Evolutionary conservation across 2,113 vertebrate genomes (phyloP).

Genomic region (Leucoraja erinaceus): DNA sequence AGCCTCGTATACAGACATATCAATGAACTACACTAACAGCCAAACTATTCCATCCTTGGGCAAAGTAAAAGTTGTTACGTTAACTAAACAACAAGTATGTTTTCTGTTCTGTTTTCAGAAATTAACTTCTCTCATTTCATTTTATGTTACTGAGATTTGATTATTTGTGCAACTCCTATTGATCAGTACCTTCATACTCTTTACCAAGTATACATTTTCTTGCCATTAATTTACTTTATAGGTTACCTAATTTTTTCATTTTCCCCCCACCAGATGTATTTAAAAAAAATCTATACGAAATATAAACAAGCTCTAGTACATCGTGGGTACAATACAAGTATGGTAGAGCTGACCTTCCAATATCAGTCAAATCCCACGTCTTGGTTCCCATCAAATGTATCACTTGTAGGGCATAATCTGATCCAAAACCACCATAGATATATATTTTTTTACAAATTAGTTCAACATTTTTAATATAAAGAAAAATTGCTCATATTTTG

Average conservation of each 20-base stretch:
- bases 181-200: conserved; percentile 37
- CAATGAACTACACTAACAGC: not conserved
- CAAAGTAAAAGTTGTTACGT: not conserved
- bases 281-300: conserved; percentile 78
- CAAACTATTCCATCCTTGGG: not conserved
- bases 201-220: conserved; percentile 52
- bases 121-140: not conserved
- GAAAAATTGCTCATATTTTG: conserved; percentile 60
- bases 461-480: conserved; percentile 66
- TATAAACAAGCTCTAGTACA: conserved; percentile 83
- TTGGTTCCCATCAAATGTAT: conserved; percentile 66
- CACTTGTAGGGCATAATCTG: conserved; percentile 67
- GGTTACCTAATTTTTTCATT: conserved; percentile 58
- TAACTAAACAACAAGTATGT: not conserved
- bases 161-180: not conserved
- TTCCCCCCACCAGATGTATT: conserved; percentile 70
- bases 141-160: not conserved
- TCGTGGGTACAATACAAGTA: conserved; percentile 62
- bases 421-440: conserved; percentile 67
- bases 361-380: conserved; percentile 64
- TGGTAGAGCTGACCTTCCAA: conserved; percentile 68
- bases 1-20: not conserved
- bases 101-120: not conserved
- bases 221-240: conserved; percentile 53
- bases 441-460: conserved; percentile 55